These are phyloP conservation scores for Ctenopoma multispine DNA, from an alignment of 2,797 vertebrate genomes.

Conservation along the genomic window DNA sequence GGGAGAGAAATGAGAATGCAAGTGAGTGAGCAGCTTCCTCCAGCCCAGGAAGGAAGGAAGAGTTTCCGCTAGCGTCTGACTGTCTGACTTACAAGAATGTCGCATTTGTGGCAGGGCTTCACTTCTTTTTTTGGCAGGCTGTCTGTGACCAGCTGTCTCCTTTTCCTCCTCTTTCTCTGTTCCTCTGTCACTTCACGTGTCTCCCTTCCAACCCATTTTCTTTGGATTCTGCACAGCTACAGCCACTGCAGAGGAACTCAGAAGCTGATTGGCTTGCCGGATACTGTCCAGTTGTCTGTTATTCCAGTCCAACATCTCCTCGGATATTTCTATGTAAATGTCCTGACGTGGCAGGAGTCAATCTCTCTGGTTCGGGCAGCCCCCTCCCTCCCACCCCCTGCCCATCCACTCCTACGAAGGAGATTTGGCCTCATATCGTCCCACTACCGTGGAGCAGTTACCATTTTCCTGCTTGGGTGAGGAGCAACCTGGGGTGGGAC, in stretches of 20 bases:
- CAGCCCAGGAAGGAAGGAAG: conserved; percentile 78
- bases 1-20: conserved; percentile 54
- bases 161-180: conserved; percentile 60
- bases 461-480: conserved; percentile 94
- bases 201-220: conserved; percentile 78
- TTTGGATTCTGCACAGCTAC: conserved; percentile 82
- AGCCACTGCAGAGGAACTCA: conserved; percentile 69
- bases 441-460: conserved; percentile 71
- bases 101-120: conserved; percentile 77
- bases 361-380: conserved; percentile 32
- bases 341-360: conserved; percentile 42
- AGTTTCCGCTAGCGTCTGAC: conserved; percentile 80
- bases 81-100: conserved; percentile 83
- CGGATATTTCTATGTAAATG: conserved; percentile 50
- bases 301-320: conserved; percentile 60
- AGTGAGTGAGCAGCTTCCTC: conserved; percentile 75
- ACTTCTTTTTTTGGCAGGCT: conserved; percentile 75
- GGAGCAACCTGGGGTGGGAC: conserved; percentile 80
- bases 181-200: conserved; percentile 74
- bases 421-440: conserved; percentile 86
- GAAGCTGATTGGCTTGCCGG: conserved; percentile 68
- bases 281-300: conserved; percentile 53
- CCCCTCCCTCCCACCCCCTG: conserved; percentile 24
- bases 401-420: conserved; percentile 83
- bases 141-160: conserved; percentile 84